Percentiles rank a stretch among this genome's conserved stretches.
These are phyloP conservation scores for Drosophila serrata DNA, from an alignment of 1,140 invertebrate species.

Conservation along the genomic window DNA sequence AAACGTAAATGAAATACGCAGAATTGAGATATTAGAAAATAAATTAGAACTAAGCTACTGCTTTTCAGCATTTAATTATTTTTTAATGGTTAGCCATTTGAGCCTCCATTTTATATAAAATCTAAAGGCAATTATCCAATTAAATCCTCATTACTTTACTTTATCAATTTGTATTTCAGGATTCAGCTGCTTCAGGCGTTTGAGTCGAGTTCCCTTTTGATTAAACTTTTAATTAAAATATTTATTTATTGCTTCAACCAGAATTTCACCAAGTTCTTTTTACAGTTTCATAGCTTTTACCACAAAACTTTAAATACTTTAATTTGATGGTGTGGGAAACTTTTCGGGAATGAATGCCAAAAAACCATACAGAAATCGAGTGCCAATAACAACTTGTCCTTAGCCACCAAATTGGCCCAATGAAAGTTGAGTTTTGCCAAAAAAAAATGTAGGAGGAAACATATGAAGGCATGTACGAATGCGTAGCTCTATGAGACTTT, in stretches of 20 bases:
- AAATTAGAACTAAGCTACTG: not conserved
- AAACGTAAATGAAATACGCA: not conserved
- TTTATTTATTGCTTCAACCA: conserved; percentile 19
- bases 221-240: conserved; percentile 44
- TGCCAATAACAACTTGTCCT: conserved; percentile 52
- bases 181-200: not conserved
- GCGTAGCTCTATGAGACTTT: conserved; percentile 4
- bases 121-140: not conserved
- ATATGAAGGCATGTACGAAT: not conserved
- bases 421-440: conserved; percentile 42
- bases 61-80: not conserved
- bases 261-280: not conserved
- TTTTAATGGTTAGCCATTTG: not conserved
- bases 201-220: not conserved
- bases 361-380: conserved; percentile 39
- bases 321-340: conserved; percentile 28
- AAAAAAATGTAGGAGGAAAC: conserved; percentile 28
- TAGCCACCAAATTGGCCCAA: conserved; percentile 49
- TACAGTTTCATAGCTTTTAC: conserved; percentile 4
- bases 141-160: not conserved
- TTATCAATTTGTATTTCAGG: not conserved
- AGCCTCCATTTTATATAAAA: not conserved
- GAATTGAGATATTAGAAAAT: not conserved
- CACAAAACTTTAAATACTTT: conserved; percentile 46
- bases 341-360: conserved; percentile 24